Percentiles rank a stretch among this genome's conserved stretches.
phyloP scores from a whole-genome alignment of 2,888 invertebrate species.

The Smittia aterrima region DNA sequence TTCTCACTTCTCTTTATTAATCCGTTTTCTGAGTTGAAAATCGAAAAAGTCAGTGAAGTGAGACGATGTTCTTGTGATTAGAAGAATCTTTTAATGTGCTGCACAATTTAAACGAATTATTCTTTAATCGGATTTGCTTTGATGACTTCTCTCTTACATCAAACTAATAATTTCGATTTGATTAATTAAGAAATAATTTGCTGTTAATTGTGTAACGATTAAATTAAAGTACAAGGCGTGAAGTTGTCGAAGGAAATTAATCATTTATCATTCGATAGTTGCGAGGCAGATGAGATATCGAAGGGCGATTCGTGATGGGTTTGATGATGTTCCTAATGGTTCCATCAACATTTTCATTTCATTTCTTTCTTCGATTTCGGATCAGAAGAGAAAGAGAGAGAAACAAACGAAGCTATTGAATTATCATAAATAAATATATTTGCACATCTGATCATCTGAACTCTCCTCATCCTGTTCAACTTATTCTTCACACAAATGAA shows the following conservation, averaged over 20 bases:
- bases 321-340: constrained; percentile 10
- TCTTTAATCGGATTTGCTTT: background rate
- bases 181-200: too few relatives aligned
- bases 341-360: background rate
- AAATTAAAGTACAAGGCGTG: too few relatives aligned
- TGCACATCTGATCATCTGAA: constrained; percentile 36
- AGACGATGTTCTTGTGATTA: background rate
- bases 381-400: too few relatives aligned
- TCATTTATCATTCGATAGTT: too few relatives aligned
- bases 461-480: background rate
- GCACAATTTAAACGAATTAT: background rate
- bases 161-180: too few relatives aligned
- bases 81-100: background rate
- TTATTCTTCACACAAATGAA: background rate
- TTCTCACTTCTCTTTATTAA: background rate
- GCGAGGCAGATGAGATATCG: too few relatives aligned
- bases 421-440: constrained; percentile 41
- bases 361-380: background rate
- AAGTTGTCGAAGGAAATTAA: too few relatives aligned
- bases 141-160: too few relatives aligned
- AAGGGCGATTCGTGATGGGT: background rate
- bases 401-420: constrained; percentile 2
- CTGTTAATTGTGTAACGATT: too few relatives aligned
- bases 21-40: background rate
- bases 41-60: background rate